A percentile compares a stretch with the other conserved stretches of the same genome.
Evolutionary conservation across 2,113 vertebrate genomes (phyloP).

Genomic region (Thamnaconus septentrionalis): DNA sequence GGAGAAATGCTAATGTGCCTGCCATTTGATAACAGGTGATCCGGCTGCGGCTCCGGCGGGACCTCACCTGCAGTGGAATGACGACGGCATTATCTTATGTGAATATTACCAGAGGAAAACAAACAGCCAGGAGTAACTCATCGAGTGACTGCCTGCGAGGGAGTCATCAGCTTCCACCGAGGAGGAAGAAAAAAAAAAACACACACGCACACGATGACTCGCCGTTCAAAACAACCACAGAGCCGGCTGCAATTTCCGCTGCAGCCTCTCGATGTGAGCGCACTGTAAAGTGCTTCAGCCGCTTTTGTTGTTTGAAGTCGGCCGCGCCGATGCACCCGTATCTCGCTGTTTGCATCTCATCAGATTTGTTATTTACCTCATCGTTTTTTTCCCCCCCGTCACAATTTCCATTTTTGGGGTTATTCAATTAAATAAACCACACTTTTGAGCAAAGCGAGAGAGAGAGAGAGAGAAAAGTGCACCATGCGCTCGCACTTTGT

Average conservation of each 20-base stretch:
- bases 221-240: slow-evolving; percentile 31
- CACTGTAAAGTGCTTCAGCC: slow-evolving; percentile 7
- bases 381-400: too few relatives aligned
- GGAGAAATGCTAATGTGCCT: slow-evolving; percentile 63
- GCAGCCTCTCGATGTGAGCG: neutral
- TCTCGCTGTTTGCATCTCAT: too few relatives aligned
- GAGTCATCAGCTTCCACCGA: slow-evolving; percentile 34
- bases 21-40: slow-evolving; percentile 37
- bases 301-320: too few relatives aligned
- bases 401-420: too few relatives aligned
- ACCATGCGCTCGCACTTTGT: neutral
- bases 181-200: neutral
- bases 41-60: slow-evolving; percentile 31
- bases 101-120: slow-evolving; percentile 49
- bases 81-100: slow-evolving; percentile 21
- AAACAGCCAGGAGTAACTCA: slow-evolving; percentile 27
- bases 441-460: neutral
- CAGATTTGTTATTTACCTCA: too few relatives aligned
- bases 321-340: too few relatives aligned
- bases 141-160: slow-evolving; percentile 21
- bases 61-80: slow-evolving; percentile 45
- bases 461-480: too few relatives aligned
- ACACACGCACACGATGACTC: neutral
- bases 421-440: neutral
- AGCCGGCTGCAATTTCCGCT: slow-evolving; percentile 26